Conservation (phyloP, 2,888 invertebrate genomes). For the Drosophila incognita region DNA sequence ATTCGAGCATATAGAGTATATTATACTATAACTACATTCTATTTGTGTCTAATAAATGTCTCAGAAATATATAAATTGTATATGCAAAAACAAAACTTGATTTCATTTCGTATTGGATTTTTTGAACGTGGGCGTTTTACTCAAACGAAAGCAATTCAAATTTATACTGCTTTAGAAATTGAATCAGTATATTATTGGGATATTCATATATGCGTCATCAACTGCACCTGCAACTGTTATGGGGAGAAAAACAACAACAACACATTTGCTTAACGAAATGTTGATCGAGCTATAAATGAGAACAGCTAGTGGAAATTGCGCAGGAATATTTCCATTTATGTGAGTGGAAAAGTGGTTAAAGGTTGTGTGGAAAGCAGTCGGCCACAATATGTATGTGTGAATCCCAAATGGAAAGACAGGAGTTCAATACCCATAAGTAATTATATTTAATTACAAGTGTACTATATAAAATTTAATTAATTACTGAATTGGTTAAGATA, state of each 20-base stretch:
- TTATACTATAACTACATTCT: slow-evolving; percentile 67
- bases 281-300: slow-evolving; percentile 27
- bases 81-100: slow-evolving; percentile 64
- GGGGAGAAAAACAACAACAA: not conserved
- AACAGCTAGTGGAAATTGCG: slow-evolving; percentile 20
- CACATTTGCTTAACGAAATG: slow-evolving; percentile 3
- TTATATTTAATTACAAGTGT: not conserved
- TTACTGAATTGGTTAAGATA: not conserved
- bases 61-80: slow-evolving; percentile 74
- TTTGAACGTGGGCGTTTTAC: slow-evolving; percentile 53
- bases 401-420: not conserved
- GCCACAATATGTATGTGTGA: not conserved
- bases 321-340: slow-evolving; percentile 3
- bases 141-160: slow-evolving; percentile 37
- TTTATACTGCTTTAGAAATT: slow-evolving; percentile 13
- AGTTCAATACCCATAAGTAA: not conserved
- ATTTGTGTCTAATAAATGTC: slow-evolving; percentile 83
- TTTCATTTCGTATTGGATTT: slow-evolving; percentile 3
- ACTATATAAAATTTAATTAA: not conserved
- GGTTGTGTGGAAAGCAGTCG: not conserved
- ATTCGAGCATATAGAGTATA: slow-evolving; percentile 64
- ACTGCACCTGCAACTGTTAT: slow-evolving; percentile 19
- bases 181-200: slow-evolving; percentile 26
- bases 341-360: not conserved
- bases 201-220: slow-evolving; percentile 10